A percentile compares a stretch with the other conserved stretches of the same genome.
These are phyloP conservation scores for Sanderia malayensis DNA, from an alignment of 30 jellyfish, hydroid and myxozoan species.

Conservation along the genomic window DNA sequence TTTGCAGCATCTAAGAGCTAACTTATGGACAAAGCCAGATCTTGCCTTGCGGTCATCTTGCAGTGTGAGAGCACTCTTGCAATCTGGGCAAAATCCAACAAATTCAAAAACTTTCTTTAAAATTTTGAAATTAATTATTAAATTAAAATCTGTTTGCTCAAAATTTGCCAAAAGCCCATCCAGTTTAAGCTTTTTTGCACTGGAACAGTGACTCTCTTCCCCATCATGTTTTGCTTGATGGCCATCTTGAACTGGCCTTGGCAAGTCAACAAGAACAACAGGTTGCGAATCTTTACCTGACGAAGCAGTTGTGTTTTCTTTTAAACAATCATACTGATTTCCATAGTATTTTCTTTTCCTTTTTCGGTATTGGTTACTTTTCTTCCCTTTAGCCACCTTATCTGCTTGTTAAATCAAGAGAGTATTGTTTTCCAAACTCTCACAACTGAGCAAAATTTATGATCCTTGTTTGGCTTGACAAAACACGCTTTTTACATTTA, in stretches of 20 bases:
- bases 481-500: too few species aligned
- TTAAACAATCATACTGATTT: background rate
- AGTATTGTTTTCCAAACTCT: too few species aligned
- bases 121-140: too few species aligned
- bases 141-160: background rate
- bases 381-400: background rate
- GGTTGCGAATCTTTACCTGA: too few species aligned
- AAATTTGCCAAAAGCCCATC: background rate
- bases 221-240: background rate
- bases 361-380: background rate
- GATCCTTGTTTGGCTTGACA: too few species aligned
- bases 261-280: background rate
- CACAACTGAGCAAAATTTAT: too few species aligned
- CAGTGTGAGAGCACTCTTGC: background rate
- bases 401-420: too few species aligned
- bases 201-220: background rate
- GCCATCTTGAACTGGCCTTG: background rate
- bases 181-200: background rate
- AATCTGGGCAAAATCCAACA: background rate
- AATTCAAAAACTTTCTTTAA: background rate
- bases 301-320: background rate
- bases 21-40: background rate
- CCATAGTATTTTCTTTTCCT: background rate
- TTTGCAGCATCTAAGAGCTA: background rate
- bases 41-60: background rate